Base-by-base conservation (phyloP, 2,797 vertebrate genomes). In the Falco columbarius region DNA sequence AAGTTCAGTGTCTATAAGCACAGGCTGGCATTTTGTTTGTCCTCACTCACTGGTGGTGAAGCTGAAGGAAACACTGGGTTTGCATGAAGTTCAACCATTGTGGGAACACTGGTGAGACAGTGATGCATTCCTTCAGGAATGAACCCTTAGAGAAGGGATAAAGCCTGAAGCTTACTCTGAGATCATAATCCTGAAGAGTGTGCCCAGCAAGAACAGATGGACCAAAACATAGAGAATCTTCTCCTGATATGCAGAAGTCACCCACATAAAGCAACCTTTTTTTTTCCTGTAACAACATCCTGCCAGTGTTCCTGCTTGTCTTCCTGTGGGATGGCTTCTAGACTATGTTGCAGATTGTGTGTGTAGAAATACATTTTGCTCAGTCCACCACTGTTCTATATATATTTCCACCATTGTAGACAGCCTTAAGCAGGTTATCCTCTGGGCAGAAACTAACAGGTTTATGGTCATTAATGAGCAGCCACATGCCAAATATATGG, bases 61-160 rank as follows among this genome's bases (percentile, higher is more conserved):
- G 12, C 22, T 55, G 38, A 85, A 34, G 81, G 36, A 77, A 73
- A 70, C 98, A 27, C 46, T 34, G 46, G 46, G 49, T 49, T 49
- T 67, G 32, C 34, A 93, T 97, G 95, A 96, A 56, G 92, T 14
- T 98, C 97, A 99, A 97, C 96, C 98, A 98, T 97, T 81, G 98
- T 99, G 99, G 98, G 98, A 97, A 98, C 97, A 98, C 97, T 97
- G 81, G 51, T 52, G 98, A 93, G 89, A 99, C 98, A 34, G 96
- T 99, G 98, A 98, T 98, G 98, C 98, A 98, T 84, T 49, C 13
- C 86, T 5, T 97, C 96, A 95, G 97, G 96, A 90, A 99, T 10
- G 98, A 98, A 97, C 98, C 55, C 59, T 62, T 15, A 19, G 24
- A 40, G 5, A 47, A 17, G 32, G 27, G 44, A 59, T 14, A n/a